phyloP scores from a whole-genome alignment of 2,797 vertebrate genomes.

The Ctenopoma kingsleyae region DNA sequence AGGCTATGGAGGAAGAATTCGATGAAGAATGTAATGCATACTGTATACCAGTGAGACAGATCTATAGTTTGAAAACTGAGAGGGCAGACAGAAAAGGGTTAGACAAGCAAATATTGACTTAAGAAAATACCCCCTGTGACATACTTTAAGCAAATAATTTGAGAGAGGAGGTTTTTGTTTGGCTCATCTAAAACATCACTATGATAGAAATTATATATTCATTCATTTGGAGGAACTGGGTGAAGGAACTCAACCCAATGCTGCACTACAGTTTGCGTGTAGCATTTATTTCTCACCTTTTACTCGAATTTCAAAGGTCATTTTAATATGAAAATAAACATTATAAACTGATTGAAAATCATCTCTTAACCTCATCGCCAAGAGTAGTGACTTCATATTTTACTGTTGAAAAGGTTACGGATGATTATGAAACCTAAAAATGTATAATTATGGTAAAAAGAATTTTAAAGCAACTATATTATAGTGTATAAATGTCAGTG shows the following conservation, averaged over 20 bases:
- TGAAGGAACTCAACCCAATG: neutral
- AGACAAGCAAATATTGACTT: slow-evolving; percentile 67
- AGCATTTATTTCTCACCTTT: slow-evolving; percentile 14
- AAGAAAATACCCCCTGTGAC: slow-evolving; percentile 47
- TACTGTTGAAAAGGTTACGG: slow-evolving; percentile 28
- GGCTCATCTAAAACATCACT: slow-evolving; percentile 33
- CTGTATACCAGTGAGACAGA: slow-evolving; percentile 61
- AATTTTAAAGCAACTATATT: slow-evolving; percentile 33
- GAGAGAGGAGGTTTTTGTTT: slow-evolving; percentile 22
- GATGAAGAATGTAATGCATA: slow-evolving; percentile 75
- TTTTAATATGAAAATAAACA: slow-evolving; percentile 7
- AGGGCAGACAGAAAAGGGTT: slow-evolving; percentile 53
- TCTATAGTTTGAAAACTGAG: slow-evolving; percentile 73
- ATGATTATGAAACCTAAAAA: slow-evolving; percentile 38
- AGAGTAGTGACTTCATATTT: slow-evolving; percentile 12
- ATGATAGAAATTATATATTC: slow-evolving; percentile 7
- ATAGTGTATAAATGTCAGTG: slow-evolving; percentile 33
- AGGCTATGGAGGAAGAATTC: slow-evolving; percentile 70
- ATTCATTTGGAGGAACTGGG: slow-evolving; percentile 11
- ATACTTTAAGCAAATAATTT: slow-evolving; percentile 52
- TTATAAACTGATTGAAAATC: slow-evolving; percentile 23
- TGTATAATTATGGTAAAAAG: slow-evolving; percentile 21
- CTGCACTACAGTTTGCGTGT: neutral
- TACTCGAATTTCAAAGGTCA: slow-evolving; percentile 24
- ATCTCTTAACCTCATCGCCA: slow-evolving; percentile 4